Percentiles rank a stretch among this genome's conserved stretches.
These are phyloP conservation scores for Heliconius melpomene DNA, from an alignment of 1,140 invertebrate species.

Conservation along the genomic window DNA sequence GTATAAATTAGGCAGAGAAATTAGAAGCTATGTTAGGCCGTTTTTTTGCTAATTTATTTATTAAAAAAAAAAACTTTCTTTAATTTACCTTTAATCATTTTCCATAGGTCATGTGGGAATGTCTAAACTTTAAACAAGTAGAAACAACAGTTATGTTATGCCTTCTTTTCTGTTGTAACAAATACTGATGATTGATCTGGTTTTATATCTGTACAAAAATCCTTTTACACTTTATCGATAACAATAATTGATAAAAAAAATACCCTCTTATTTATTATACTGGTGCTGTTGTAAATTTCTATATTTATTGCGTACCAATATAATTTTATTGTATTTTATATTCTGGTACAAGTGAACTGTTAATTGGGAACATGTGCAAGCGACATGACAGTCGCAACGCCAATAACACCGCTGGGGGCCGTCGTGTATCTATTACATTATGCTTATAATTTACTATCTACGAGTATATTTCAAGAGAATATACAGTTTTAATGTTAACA, in stretches of 20 bases:
- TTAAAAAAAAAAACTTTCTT: too few species aligned
- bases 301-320: not conserved
- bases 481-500: not conserved
- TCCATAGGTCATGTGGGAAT: too few species aligned
- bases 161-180: too few species aligned
- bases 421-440: constrained; percentile 12
- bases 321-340: not conserved
- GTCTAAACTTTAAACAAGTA: too few species aligned
- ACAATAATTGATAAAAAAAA: too few species aligned
- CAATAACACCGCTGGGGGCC: constrained; percentile 24
- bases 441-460: not conserved
- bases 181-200: too few species aligned
- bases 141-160: too few species aligned
- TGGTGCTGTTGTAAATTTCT: not conserved
- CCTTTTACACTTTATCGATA: too few species aligned
- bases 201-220: too few species aligned
- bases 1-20: not conserved
- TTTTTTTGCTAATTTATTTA: too few species aligned
- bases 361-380: constrained; percentile 28
- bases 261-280: not conserved
- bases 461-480: not conserved
- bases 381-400: constrained; percentile 20
- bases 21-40: not conserved
- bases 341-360: not conserved
- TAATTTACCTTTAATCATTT: too few species aligned